These are phyloP conservation scores for Eilema depressum DNA, from an alignment of 2,888 invertebrate genomes.

Conservation along the genomic window DNA sequence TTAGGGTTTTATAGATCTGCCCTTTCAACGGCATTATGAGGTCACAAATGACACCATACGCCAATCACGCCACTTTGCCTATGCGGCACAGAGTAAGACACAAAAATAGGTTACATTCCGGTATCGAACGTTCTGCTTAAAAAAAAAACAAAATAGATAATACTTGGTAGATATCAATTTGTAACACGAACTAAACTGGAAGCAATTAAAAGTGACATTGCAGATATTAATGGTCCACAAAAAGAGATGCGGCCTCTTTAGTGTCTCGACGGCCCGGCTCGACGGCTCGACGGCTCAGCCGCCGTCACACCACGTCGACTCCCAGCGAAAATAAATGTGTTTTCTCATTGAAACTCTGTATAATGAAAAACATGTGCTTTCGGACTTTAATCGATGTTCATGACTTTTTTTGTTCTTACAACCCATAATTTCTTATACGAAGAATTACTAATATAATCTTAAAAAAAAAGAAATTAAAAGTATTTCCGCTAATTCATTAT, in stretches of 20 bases:
- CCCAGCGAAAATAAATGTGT: slow-evolving; percentile 63
- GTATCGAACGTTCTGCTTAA: neutral
- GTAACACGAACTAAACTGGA: slow-evolving; percentile 35
- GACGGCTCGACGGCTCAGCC: slow-evolving; percentile 25
- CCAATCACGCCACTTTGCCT: neutral
- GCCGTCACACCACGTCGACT: slow-evolving; percentile 65
- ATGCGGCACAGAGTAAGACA: neutral
- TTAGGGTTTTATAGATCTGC: no score
- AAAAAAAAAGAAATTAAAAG: no score
- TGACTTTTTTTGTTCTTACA: neutral
- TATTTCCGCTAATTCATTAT: no score
- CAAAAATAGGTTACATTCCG: neutral
- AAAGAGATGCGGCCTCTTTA: slow-evolving; percentile 58
- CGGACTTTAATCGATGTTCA: slow-evolving; percentile 18
- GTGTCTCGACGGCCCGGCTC: slow-evolving; percentile 29
- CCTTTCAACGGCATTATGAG: neutral
- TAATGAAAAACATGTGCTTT: slow-evolving; percentile 19
- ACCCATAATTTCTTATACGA: no score
- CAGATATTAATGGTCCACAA: slow-evolving; percentile 61
- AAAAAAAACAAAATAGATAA: neutral
- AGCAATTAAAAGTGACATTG: slow-evolving; percentile 68
- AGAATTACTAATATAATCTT: no score
- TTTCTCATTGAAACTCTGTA: slow-evolving; percentile 40
- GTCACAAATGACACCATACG: neutral
- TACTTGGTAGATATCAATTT: slow-evolving; percentile 6